These are phyloP conservation scores for Peromyscus attwateri DNA, from an alignment of 2,797 vertebrate genomes.

Conservation along the genomic window DNA sequence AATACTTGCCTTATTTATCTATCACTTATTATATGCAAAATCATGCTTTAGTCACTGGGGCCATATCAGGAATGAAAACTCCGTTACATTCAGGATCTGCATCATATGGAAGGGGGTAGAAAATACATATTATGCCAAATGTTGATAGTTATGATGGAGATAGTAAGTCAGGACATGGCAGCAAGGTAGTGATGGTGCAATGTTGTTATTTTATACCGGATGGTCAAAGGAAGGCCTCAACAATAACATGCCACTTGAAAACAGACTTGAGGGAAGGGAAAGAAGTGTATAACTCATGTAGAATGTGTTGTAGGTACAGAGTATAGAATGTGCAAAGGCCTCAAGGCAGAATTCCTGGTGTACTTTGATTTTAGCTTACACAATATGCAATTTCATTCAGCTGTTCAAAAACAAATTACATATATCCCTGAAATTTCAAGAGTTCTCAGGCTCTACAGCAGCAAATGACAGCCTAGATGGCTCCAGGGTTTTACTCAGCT, in stretches of 20 bases:
- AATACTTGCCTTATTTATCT: background rate
- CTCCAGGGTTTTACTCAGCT: background rate
- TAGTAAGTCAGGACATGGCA: background rate
- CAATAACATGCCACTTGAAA: background rate
- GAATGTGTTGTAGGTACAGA: background rate
- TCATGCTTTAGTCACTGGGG: constrained; percentile 2
- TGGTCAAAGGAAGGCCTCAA: background rate
- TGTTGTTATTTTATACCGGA: background rate
- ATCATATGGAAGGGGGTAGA: background rate
- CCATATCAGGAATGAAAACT: background rate
- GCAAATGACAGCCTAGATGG: background rate
- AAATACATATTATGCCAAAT: background rate
- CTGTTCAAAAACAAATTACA: background rate
- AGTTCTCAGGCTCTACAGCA: background rate
- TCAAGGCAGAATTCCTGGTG: background rate
- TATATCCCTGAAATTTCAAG: too few species aligned
- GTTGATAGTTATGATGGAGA: background rate
- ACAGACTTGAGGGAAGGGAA: background rate
- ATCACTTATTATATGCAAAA: background rate
- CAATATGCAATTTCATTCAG: background rate
- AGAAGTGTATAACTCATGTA: background rate
- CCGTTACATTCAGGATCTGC: background rate
- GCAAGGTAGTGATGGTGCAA: background rate
- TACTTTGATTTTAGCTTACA: background rate
- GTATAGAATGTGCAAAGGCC: background rate